Percentiles rank a stretch among this genome's conserved stretches.
Conservation (phyloP, 2,113 vertebrate species). For the Tapirus terrestris region DNA sequence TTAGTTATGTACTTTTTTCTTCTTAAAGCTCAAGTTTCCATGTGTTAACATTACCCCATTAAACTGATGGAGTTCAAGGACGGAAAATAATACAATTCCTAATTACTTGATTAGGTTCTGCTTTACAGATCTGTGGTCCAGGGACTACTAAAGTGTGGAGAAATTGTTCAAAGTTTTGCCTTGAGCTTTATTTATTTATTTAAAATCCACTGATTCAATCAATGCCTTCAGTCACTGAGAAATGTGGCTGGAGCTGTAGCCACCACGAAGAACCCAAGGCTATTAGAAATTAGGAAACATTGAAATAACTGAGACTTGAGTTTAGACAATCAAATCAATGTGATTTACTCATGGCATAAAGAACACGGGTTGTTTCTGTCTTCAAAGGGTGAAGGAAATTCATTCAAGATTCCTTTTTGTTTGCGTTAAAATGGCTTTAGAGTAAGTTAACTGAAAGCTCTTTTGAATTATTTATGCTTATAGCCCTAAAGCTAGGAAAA, state of each 20-base stretch:
- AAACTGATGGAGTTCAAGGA: neutral
- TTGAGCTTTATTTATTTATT: constrained; percentile 8
- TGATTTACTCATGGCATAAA: neutral
- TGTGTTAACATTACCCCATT: neutral
- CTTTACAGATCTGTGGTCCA: neutral
- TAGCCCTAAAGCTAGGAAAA: neutral
- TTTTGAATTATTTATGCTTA: constrained; percentile 70
- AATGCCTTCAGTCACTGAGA: constrained; percentile 39
- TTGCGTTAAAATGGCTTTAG: constrained; percentile 55
- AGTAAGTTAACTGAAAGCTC: constrained; percentile 2
- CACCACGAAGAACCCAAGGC: constrained; percentile 25
- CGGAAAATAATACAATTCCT: neutral
- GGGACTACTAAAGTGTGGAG: neutral
- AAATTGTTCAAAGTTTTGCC: constrained; percentile 6
- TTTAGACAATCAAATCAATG: neutral
- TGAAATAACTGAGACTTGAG: constrained; percentile 26
- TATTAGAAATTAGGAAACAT: constrained; percentile 49
- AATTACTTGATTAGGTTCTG: neutral
- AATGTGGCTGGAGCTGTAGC: constrained; percentile 39
- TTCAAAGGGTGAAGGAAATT: constrained; percentile 38
- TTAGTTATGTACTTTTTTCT: neutral
- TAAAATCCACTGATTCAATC: neutral
- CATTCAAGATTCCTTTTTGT: constrained; percentile 43
- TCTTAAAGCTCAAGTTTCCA: neutral
- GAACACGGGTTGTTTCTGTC: constrained; percentile 16